Conservation (phyloP, 2,888 invertebrate genomes). For the Cryptosula pallasiana region DNA sequence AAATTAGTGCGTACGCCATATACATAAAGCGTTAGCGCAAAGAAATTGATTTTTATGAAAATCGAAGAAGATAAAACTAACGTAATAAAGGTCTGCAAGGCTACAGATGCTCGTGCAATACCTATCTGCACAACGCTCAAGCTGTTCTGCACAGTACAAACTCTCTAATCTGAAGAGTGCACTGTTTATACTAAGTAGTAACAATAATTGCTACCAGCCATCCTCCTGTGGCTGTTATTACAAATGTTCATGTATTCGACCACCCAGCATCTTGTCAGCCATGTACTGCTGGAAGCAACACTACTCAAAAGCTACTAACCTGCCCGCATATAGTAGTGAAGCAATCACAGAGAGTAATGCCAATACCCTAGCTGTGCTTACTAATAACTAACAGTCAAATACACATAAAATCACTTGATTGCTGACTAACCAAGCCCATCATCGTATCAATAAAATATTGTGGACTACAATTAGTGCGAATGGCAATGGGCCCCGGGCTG, state of each 20-base stretch:
- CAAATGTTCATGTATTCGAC: not conserved
- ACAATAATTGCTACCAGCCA: not conserved
- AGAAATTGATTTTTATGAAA: too few species aligned
- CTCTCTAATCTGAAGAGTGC: not conserved
- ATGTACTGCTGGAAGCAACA: not conserved
- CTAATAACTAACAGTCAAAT: not conserved
- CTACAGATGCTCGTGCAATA: not conserved
- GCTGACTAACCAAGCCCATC: too few species aligned
- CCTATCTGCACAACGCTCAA: not conserved
- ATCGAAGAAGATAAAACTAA: not conserved
- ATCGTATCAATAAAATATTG: too few species aligned
- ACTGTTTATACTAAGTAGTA: not conserved
- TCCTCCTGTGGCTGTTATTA: not conserved
- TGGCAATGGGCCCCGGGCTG: too few species aligned
- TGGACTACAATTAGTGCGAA: too few species aligned
- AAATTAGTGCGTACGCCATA: too few species aligned
- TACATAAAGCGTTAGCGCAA: too few species aligned
- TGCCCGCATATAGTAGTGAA: not conserved
- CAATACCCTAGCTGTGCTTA: not conserved
- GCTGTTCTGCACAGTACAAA: not conserved
- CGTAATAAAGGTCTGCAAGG: not conserved
- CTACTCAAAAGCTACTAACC: too few species aligned
- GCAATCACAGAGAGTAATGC: not conserved
- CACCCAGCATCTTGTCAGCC: not conserved
- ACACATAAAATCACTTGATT: not conserved